Evolutionary conservation across 2,797 vertebrate species (phyloP).

Genomic region (Poecile montanus): DNA sequence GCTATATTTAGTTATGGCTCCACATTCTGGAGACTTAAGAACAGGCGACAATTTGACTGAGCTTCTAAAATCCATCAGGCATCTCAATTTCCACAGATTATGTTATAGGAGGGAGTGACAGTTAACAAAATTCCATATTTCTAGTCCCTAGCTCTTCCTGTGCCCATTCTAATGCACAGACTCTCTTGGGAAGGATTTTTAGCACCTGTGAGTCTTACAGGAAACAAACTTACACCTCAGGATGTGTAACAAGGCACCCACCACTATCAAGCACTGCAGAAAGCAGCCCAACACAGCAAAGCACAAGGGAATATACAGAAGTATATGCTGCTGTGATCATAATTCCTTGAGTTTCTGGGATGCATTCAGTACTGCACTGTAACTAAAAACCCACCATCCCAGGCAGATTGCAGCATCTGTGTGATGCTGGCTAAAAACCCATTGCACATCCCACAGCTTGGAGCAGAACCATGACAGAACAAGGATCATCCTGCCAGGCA

Average conservation of each 20-base stretch:
- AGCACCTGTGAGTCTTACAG: neutral
- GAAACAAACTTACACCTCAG: neutral
- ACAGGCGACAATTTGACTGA: neutral
- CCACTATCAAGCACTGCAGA: neutral
- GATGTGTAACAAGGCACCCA: neutral
- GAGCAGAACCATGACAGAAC: neutral
- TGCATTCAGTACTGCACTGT: neutral
- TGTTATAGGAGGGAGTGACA: fast-evolving
- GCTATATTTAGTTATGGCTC: neutral
- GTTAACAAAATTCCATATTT: neutral
- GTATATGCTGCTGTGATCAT: neutral
- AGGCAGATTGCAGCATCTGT: neutral
- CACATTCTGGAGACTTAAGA: neutral
- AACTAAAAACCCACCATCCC: neutral
- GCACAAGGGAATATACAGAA: neutral
- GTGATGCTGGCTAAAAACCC: neutral
- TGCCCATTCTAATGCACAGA: neutral
- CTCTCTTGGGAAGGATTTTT: neutral
- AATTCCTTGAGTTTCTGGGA: neutral
- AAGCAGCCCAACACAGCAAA: neutral
- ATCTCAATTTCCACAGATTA: neutral
- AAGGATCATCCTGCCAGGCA: neutral
- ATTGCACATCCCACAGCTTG: neutral
- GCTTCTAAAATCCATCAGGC: neutral
- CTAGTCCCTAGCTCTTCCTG: neutral